A percentile compares a stretch with the other conserved stretches of the same genome.
Conservation (phyloP, 2,888 invertebrate species). For the Adineta ricciae region DNA sequence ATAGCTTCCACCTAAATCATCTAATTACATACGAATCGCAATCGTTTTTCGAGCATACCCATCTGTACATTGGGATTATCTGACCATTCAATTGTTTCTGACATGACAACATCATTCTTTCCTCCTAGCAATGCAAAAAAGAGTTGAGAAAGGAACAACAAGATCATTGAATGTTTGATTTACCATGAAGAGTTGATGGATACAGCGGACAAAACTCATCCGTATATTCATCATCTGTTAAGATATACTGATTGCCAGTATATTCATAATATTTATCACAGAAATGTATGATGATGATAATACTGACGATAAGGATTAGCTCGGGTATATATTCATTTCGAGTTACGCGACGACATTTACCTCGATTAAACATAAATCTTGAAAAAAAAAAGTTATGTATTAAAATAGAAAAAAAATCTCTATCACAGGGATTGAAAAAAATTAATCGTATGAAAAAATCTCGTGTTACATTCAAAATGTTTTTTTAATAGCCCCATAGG, state of each 20-base stretch:
- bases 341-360: not conserved
- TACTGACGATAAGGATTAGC: not conserved
- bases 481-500: not conserved
- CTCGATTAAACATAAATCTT: not conserved
- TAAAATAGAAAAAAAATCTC: not conserved
- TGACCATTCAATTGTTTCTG: not conserved
- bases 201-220: not conserved
- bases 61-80: not conserved
- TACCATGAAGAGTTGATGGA: not conserved
- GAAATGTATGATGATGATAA: not conserved
- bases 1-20: constrained; percentile 23
- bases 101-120: not conserved
- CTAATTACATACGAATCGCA: not conserved
- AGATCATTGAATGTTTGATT: not conserved
- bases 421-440: not conserved
- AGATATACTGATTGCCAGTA: not conserved
- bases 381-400: not conserved
- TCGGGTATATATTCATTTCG: not conserved
- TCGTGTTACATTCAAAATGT: not conserved
- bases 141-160: not conserved
- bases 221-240: not conserved
- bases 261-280: constrained; percentile 1
- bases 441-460: not conserved
- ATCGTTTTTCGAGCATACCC: not conserved
- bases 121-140: not conserved